phyloP scores from a whole-genome alignment of 2,113 vertebrate genomes.

The Ellobius talpinus region DNA sequence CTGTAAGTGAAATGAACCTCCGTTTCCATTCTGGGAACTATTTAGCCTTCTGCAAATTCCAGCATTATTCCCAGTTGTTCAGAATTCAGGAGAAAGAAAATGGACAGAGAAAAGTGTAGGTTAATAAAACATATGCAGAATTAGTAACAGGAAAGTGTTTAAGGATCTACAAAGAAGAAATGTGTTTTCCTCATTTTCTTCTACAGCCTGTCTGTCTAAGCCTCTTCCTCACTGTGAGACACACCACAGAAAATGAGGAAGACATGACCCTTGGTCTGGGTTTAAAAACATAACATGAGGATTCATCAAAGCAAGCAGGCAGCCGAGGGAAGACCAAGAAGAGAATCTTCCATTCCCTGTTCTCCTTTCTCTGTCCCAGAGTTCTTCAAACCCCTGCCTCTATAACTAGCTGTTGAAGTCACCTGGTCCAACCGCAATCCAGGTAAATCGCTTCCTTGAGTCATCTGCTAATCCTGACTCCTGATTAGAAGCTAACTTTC shows the following conservation, averaged over 20 bases:
- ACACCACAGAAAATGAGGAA: neutral
- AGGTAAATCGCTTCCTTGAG: neutral
- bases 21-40: neutral
- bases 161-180: neutral
- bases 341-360: neutral
- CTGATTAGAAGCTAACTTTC: neutral
- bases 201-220: neutral
- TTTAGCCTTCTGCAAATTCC: neutral
- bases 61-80: neutral
- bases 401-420: neutral
- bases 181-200: neutral
- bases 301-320: neutral
- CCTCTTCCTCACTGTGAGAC: neutral
- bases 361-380: neutral
- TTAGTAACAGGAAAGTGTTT: neutral
- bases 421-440: neutral
- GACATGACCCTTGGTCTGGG: neutral
- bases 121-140: conserved; percentile 46
- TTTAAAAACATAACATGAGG: neutral
- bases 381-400: neutral
- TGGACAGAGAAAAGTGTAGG: neutral
- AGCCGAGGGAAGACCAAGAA: neutral
- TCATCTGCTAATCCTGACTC: neutral
- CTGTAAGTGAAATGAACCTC: neutral
- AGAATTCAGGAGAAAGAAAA: conserved; percentile 34